Conservation (phyloP, 1,140 invertebrate genomes). For the Trissolcus basalis region DNA sequence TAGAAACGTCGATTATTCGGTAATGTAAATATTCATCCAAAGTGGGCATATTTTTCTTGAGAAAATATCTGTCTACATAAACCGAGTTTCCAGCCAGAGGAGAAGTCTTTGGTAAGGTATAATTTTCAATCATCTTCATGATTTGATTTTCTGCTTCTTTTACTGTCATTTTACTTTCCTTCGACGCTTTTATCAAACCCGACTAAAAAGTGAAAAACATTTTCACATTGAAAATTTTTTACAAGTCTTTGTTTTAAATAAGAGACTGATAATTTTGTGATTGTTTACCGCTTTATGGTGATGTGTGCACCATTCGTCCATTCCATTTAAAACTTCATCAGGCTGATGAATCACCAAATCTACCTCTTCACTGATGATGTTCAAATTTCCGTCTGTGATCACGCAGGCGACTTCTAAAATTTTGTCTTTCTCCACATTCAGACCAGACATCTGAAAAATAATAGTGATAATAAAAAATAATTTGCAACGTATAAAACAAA, state of each 20-base stretch:
- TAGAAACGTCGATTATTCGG: conserved; percentile 93
- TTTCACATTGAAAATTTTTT: conserved; percentile 44
- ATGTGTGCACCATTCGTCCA: conserved; percentile 89
- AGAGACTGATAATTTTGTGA: background rate
- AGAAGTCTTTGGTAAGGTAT: conserved; percentile 79
- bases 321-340: conserved; percentile 82
- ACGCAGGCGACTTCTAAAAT: conserved; percentile 93
- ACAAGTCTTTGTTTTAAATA: background rate
- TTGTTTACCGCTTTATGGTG: conserved; percentile 82
- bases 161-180: conserved; percentile 81
- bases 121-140: conserved; percentile 83
- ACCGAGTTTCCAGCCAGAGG: conserved; percentile 94
- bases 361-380: conserved; percentile 86
- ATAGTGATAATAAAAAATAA: too few relatives aligned
- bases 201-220: conserved; percentile 76
- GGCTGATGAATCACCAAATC: conserved; percentile 89
- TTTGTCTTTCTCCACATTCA: conserved; percentile 85
- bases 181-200: conserved; percentile 84
- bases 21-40: conserved; percentile 91
- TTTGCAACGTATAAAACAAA: background rate
- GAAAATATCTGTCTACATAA: conserved; percentile 88
- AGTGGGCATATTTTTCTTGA: conserved; percentile 85
- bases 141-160: conserved; percentile 83
- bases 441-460: conserved; percentile 74
- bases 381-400: conserved; percentile 88